Percentiles rank a stretch among this genome's conserved stretches.
These are phyloP conservation scores for Apocrypta bakeri DNA, from an alignment of 1,140 invertebrate genomes.

Conservation along the genomic window DNA sequence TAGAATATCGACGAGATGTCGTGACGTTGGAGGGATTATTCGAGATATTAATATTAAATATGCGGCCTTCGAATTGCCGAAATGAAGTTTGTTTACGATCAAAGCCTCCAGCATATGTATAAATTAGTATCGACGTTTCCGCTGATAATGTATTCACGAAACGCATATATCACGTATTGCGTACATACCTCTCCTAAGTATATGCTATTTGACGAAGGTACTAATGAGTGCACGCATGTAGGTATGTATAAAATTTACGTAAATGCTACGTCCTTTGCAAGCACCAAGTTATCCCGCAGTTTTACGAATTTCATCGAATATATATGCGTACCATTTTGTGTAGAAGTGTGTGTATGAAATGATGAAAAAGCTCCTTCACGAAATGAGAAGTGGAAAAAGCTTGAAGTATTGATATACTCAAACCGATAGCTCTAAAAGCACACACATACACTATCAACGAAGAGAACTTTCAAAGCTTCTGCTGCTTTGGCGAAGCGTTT, in stretches of 20 bases:
- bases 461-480: slow-evolving; percentile 39
- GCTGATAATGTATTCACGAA: neutral
- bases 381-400: slow-evolving; percentile 6
- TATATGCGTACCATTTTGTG: no score
- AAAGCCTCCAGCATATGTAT: neutral
- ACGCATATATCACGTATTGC: neutral
- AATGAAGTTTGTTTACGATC: slow-evolving; percentile 2
- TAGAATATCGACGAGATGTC: neutral
- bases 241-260: no score
- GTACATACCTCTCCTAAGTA: neutral
- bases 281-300: neutral
- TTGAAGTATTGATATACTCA: slow-evolving; percentile 10
- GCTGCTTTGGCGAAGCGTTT: neutral
- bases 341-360: neutral
- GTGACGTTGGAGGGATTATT: neutral
- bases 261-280: neutral
- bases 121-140: neutral
- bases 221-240: neutral
- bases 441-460: neutral
- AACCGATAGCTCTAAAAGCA: slow-evolving; percentile 44
- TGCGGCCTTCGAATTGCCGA: neutral
- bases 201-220: neutral
- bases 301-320: neutral
- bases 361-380: slow-evolving; percentile 32
- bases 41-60: neutral